Evolutionary conservation across 2,888 invertebrate species (phyloP).

Genomic region (Parnassius smintheus): DNA sequence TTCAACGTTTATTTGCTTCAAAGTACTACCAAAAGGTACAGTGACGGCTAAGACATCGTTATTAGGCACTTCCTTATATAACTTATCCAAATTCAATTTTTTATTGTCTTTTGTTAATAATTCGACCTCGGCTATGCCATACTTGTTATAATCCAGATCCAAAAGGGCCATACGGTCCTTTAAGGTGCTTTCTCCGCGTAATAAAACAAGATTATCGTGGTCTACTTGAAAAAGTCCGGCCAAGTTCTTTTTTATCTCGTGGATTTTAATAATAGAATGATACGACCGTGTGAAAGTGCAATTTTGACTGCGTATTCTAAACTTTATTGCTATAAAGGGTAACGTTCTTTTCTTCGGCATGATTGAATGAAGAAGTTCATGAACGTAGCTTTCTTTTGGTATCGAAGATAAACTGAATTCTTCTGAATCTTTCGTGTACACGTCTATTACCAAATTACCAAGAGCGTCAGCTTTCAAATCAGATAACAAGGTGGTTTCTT

Average conservation of each 20-base stretch:
- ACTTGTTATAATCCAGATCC: slow-evolving; percentile 73
- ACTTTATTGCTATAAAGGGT: slow-evolving; percentile 74
- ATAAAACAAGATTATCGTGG: slow-evolving; percentile 70
- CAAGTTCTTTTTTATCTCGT: slow-evolving; percentile 82
- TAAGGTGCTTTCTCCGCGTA: slow-evolving; percentile 65
- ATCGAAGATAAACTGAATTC: slow-evolving; percentile 63
- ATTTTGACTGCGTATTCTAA: slow-evolving; percentile 64
- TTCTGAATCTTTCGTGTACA: slow-evolving; percentile 68
- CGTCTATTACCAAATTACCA: slow-evolving; percentile 66
- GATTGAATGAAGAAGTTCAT: slow-evolving; percentile 63
- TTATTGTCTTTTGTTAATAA: slow-evolving; percentile 64
- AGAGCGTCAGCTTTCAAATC: slow-evolving; percentile 63
- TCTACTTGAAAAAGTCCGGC: slow-evolving; percentile 80
- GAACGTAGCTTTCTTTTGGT: slow-evolving; percentile 67
- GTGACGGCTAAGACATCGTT: slow-evolving; percentile 71
- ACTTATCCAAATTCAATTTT: slow-evolving; percentile 61
- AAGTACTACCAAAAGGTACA: slow-evolving; percentile 61
- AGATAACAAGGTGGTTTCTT: slow-evolving; percentile 59
- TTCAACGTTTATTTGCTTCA: slow-evolving; percentile 73
- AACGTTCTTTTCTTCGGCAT: slow-evolving; percentile 63
- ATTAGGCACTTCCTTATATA: slow-evolving; percentile 66
- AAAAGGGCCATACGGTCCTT: slow-evolving; percentile 67
- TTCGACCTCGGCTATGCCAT: slow-evolving; percentile 72
- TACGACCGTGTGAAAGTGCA: slow-evolving; percentile 76
- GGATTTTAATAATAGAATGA: slow-evolving; percentile 74